Conservation (phyloP, 64 coral and sea anemone species). For the Porites australiensis region DNA sequence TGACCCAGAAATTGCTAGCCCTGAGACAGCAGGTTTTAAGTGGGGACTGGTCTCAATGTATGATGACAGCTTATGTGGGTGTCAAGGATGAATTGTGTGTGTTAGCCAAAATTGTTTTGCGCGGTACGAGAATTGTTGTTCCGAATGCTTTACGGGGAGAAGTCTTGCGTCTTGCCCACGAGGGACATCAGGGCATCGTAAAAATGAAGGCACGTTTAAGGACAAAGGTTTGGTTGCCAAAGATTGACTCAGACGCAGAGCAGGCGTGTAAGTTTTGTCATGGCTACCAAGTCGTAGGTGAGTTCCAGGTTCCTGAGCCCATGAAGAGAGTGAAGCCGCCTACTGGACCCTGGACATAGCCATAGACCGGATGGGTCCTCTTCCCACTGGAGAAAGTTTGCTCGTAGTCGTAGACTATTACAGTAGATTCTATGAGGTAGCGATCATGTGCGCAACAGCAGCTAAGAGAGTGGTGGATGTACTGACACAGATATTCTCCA, state of each 20-base stretch:
- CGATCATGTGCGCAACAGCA: no score
- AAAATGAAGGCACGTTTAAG: not conserved
- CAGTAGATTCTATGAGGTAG: no score
- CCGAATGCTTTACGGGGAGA: not conserved
- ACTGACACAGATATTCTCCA: no score
- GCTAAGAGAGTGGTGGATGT: no score
- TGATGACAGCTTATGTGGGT: constrained; percentile 18
- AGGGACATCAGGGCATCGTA: not conserved
- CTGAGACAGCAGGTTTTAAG: constrained; percentile 23
- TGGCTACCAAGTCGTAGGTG: constrained; percentile 20
- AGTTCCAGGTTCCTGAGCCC: not conserved
- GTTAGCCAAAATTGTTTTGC: not conserved
- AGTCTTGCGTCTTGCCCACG: not conserved
- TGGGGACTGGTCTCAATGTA: constrained; percentile 33
- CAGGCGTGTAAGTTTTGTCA: not conserved
- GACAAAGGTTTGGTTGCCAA: no score
- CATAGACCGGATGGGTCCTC: not conserved
- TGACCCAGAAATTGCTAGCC: constrained; percentile 37
- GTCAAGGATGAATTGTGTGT: constrained; percentile 5
- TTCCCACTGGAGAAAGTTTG: no score
- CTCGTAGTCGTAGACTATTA: no score
- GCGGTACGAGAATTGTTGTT: not conserved
- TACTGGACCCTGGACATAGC: constrained; percentile 23
- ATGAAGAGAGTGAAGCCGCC: not conserved
- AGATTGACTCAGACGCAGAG: no score